A percentile compares a stretch with the other conserved stretches of the same genome.
Evolutionary conservation across 1,140 invertebrate species (phyloP).

Genomic region (Eriosoma lanigerum): DNA sequence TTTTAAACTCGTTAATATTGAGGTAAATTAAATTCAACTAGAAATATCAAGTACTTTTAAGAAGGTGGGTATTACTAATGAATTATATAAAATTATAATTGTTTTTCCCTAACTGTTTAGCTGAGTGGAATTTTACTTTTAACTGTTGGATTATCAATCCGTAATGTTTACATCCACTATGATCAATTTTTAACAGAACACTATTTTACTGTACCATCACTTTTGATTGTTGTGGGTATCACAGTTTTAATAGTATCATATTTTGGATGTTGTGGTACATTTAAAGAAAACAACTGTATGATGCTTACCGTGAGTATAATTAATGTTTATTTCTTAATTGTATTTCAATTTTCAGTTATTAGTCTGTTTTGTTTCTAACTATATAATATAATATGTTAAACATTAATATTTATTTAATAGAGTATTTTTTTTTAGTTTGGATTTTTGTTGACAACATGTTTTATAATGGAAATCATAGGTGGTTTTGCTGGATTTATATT

Average conservation of each 20-base stretch:
- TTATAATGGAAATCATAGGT: slow-evolving; percentile 79
- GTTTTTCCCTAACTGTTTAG: slow-evolving; percentile 55
- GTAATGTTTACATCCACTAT: slow-evolving; percentile 58
- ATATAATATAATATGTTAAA: background rate
- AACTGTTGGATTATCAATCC: slow-evolving; percentile 56
- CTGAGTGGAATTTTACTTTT: slow-evolving; percentile 57
- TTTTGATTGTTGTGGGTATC: slow-evolving; percentile 70
- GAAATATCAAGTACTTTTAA: no score
- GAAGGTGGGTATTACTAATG: no score
- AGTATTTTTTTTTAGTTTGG: slow-evolving; percentile 72
- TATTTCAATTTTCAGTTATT: no score
- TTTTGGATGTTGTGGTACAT: slow-evolving; percentile 82
- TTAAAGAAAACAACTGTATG: slow-evolving; percentile 80
- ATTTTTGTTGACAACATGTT: slow-evolving; percentile 76
- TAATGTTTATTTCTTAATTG: background rate
- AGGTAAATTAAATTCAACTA: no score
- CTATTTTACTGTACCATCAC: slow-evolving; percentile 58
- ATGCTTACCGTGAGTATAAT: slow-evolving; percentile 69
- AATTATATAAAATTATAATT: no score
- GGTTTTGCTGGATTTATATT: slow-evolving; percentile 84
- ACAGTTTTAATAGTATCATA: slow-evolving; percentile 76
- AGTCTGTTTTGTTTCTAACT: no score
- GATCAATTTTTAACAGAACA: slow-evolving; percentile 57
- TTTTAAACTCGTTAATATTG: no score
- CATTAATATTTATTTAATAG: no score